Conservation (phyloP, 2,797 vertebrate species). For the Oreochromis grahami region DNA sequence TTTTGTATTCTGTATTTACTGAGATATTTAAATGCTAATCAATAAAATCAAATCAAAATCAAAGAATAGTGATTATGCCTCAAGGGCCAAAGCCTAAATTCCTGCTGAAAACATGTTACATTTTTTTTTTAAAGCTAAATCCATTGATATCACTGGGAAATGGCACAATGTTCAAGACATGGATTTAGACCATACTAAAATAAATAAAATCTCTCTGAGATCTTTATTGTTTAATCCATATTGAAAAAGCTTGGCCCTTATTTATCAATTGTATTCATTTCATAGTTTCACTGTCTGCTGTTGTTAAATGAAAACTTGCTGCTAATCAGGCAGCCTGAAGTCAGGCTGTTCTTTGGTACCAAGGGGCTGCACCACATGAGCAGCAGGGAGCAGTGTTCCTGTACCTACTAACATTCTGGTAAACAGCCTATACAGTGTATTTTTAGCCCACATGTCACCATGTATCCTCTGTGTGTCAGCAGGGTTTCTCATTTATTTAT, state of each 20-base stretch:
- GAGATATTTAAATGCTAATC: too few species aligned
- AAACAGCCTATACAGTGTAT: background rate
- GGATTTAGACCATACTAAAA: background rate
- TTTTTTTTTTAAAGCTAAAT: background rate
- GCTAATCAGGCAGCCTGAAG: background rate
- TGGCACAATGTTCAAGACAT: fast-evolving
- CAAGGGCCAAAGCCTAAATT: background rate
- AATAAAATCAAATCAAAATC: too few species aligned
- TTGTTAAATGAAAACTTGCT: background rate
- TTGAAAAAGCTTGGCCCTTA: fast-evolving
- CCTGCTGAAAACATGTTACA: background rate
- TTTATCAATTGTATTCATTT: fast-evolving
- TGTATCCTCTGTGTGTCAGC: background rate
- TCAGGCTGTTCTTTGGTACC: background rate
- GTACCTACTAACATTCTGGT: background rate
- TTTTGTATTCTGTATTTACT: too few species aligned
- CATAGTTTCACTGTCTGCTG: background rate
- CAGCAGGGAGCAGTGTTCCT: background rate
- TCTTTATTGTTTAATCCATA: background rate
- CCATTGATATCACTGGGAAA: fast-evolving
- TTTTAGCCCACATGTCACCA: background rate
- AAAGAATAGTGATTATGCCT: background rate
- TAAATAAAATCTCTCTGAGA: background rate
- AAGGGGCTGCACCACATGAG: background rate
- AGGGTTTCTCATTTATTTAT: background rate